Percentiles rank a stretch among this genome's conserved stretches.
phyloP scores from a whole-genome alignment of 2,113 vertebrate species.

The Oplegnathus fasciatus region DNA sequence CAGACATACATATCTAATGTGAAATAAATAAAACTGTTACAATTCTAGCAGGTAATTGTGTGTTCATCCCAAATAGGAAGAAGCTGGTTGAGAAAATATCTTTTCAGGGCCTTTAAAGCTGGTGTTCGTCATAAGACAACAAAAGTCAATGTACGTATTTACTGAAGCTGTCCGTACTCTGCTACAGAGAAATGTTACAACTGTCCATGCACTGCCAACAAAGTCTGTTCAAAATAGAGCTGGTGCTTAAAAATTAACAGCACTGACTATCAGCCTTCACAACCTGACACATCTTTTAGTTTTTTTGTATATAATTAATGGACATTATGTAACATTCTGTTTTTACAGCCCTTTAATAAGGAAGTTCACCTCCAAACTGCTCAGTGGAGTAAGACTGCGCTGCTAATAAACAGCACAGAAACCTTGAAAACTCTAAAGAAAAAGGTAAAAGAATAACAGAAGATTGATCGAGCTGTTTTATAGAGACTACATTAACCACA shows the following conservation, averaged over 20 bases:
- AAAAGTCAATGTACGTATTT: neutral
- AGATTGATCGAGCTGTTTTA: too few relatives aligned
- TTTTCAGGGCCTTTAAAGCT: too few relatives aligned
- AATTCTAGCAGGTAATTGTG: neutral
- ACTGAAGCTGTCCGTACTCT: neutral
- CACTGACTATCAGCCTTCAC: neutral
- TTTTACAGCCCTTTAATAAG: neutral
- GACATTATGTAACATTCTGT: neutral
- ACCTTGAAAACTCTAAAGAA: neutral
- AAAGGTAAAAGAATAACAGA: neutral
- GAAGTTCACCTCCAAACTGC: neutral
- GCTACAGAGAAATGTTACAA: neutral
- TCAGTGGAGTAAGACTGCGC: neutral
- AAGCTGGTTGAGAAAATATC: neutral
- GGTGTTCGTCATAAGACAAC: neutral
- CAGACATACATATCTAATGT: neutral
- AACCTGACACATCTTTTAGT: neutral
- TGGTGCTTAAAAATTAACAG: neutral
- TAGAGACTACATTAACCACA: neutral
- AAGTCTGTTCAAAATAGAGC: too few relatives aligned
- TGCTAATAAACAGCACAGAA: neutral
- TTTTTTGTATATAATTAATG: neutral
- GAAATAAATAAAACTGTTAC: neutral
- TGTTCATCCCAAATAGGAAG: neutral
- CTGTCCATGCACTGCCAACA: neutral